These are phyloP conservation scores for Drosophila kanapiae DNA, from an alignment of 1,140 invertebrate genomes.

Conservation along the genomic window DNA sequence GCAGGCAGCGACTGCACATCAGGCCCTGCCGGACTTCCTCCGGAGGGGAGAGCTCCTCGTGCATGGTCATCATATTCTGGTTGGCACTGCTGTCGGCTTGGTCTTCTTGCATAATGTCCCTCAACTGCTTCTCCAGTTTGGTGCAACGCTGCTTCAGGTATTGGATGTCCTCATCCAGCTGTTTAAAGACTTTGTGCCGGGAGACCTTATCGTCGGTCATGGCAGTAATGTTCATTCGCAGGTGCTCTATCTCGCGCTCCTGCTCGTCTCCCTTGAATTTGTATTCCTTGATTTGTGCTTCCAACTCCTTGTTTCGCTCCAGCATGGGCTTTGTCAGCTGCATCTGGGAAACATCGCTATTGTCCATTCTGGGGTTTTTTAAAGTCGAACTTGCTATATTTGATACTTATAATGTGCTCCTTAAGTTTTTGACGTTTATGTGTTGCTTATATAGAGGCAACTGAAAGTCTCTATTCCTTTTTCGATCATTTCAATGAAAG, in stretches of 20 bases:
- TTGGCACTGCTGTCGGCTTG: constrained; percentile 88
- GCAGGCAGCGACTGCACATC: constrained; percentile 91
- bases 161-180: constrained; percentile 95
- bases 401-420: too few species aligned
- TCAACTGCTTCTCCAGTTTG: constrained; percentile 92
- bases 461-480: too few species aligned
- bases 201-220: constrained; percentile 96
- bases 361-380: constrained; percentile 26
- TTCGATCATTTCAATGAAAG: too few species aligned
- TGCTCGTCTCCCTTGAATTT: constrained; percentile 95
- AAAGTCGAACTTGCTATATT: too few species aligned
- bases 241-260: constrained; percentile 96
- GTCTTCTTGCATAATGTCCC: constrained; percentile 92
- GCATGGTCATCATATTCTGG: constrained; percentile 92
- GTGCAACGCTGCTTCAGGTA: constrained; percentile 92
- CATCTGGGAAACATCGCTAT: constrained; percentile 52
- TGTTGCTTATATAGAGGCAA: too few species aligned
- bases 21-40: constrained; percentile 94
- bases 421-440: too few species aligned
- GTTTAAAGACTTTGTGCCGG: constrained; percentile 95
- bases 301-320: constrained; percentile 96
- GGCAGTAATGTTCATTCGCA: constrained; percentile 95
- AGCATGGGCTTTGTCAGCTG: constrained; percentile 96
- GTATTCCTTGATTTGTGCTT: constrained; percentile 92
- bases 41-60: constrained; percentile 92